These are phyloP conservation scores for Hucho hucho DNA, from an alignment of 2,113 vertebrate genomes.

Conservation along the genomic window DNA sequence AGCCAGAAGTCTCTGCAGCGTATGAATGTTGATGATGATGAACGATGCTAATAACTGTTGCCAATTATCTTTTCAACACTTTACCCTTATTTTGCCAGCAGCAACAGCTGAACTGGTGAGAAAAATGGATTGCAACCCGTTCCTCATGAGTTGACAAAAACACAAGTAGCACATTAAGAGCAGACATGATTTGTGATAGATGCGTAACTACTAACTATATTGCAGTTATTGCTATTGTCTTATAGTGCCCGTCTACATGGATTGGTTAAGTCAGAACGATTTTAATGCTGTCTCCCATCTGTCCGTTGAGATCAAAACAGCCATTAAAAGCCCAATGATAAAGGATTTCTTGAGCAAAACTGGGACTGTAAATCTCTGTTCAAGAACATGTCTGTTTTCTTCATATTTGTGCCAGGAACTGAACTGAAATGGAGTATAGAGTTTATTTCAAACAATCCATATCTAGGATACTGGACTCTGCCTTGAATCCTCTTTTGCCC, in stretches of 20 bases:
- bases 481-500: too few relatives aligned
- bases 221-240: background rate
- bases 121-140: too few relatives aligned
- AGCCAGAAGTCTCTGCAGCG: too few relatives aligned
- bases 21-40: too few relatives aligned
- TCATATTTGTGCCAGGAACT: constrained; percentile 75
- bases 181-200: too few relatives aligned
- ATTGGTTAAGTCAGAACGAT: constrained; percentile 9
- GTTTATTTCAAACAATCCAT: constrained; percentile 53
- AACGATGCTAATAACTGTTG: too few relatives aligned
- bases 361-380: constrained; percentile 60
- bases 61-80: too few relatives aligned
- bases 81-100: too few relatives aligned
- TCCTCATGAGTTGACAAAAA: too few relatives aligned
- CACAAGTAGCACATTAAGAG: too few relatives aligned
- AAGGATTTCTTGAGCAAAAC: constrained; percentile 64
- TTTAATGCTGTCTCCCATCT: constrained; percentile 29
- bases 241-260: background rate
- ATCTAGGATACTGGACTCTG: constrained; percentile 21
- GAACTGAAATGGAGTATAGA: constrained; percentile 73
- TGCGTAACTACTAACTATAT: too few relatives aligned
- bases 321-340: constrained; percentile 55
- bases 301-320: constrained; percentile 52
- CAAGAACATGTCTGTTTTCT: constrained; percentile 71
- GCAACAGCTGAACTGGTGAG: too few relatives aligned